Base-by-base conservation (phyloP, 2,888 invertebrate genomes). In the Ommatoiulus sabulosus region DNA sequence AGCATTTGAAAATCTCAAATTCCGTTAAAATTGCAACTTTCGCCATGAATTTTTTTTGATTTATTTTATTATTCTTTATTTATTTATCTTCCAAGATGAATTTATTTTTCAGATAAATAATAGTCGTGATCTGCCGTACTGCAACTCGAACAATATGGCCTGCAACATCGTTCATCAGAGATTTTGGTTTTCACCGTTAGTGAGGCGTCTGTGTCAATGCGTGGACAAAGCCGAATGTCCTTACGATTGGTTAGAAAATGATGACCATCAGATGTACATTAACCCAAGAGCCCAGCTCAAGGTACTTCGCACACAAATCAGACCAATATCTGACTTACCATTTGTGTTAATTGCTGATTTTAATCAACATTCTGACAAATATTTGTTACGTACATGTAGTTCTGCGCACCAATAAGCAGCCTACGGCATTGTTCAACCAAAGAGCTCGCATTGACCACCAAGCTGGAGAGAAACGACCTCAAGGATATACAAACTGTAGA, bases 141-240 rank as follows among this genome's bases (percentile, higher is more conserved):
- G 57, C 17, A 10, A 57, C 0, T 57, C 57, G 17, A 3, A 57
- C 57, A 57, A 57, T 17, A 44, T 44, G 43, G 91, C 91, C 3
- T 91, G 91, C 90, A 91, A 91, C 86, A 88, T 91, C 20, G 89
- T 91, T 44, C 91, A 91, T 80, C 84, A 89, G 8, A 90, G 91
- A 52, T 91, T 94, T 92, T 95, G 95, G 95, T 93, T 94, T 88
- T 93, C 94, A 84, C 92, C 93, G 44, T 93, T 94, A 89, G 94
- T 94, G 0, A 93, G 95, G 92, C 93, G 95, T 17, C 92, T 95
- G 88, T 95, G 95, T 90, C 94, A 94, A 87, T 95, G 95, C 92
- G 92, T 93, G 63, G 93, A 93, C 20, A 93, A 94, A 8, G 92
- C 91, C 7, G 93, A 93, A 89, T 94, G 94, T 90, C 93, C 94